Base-by-base conservation (phyloP, 2,113 vertebrate species). In the Brevimyrus niger region DNA sequence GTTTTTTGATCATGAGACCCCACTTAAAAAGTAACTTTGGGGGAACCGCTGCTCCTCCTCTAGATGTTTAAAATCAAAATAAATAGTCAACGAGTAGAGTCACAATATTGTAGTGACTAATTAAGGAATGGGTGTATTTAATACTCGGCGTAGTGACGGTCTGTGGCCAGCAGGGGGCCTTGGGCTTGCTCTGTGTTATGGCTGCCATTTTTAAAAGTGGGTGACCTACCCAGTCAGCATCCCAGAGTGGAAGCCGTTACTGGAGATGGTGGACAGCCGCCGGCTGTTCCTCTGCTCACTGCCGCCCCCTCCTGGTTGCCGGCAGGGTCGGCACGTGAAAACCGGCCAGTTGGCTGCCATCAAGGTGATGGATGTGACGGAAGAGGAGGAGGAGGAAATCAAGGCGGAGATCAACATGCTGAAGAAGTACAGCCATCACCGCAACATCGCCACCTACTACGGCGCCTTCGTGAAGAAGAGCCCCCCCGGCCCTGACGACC, bases 321-420 rank as follows among this genome's bases (percentile, higher is more conserved):
- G 44, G 6, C 42, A 98, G 97, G 97, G 97, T 90, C 96, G 97
- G 89, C 97, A 98, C 58, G 97, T 98, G 91, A 98, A 98, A 94
- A 98, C 97, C 0, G 97, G 97, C 91, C 97, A 98, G 96, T 95
- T 98, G 94, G 97, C 97, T 46, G 97, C 97, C 93, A 98, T 98
- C 93, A 98, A 98, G 92, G 97, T 98, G 93, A 98, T 98, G 97
- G 97, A 98, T 46, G 97, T 98, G 65, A 98, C 97, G 0, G 97
- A 98, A 95, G 97, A 98, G 23, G 97, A 98, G 88, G 97, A 98
- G 42, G 97, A 98, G 90, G 97, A 98, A 93, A 98, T 98, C 92
- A 98, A 98, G 90, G 97, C 97, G 58, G 97, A 98, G 93, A 98
- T 98, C 94, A 98, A 98, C 95, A 98, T 98, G 97, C 91, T 98